These are phyloP conservation scores for Carassius auratus DNA, from an alignment of 2,113 vertebrate genomes.

Conservation along the genomic window DNA sequence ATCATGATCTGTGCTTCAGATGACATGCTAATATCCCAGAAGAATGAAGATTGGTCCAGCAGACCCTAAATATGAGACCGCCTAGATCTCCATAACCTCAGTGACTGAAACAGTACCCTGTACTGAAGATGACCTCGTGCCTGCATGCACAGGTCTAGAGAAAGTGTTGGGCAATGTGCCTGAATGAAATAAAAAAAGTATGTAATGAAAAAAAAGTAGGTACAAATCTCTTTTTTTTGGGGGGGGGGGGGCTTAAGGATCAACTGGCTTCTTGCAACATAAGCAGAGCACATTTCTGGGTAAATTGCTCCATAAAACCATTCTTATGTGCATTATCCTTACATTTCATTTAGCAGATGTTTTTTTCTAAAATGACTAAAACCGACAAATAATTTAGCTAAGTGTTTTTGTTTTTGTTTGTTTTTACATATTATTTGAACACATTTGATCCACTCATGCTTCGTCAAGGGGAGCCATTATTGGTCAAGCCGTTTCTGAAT, in stretches of 20 bases:
- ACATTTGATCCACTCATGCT: background rate
- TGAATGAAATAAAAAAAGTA: background rate
- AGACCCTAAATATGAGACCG: conserved; percentile 27
- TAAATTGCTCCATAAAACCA: background rate
- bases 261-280: too few relatives aligned
- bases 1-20: background rate
- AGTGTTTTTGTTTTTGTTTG: background rate
- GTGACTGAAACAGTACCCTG: background rate
- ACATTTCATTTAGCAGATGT: background rate
- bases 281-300: background rate
- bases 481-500: conserved; percentile 3
- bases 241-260: too few relatives aligned
- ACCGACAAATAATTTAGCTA: background rate
- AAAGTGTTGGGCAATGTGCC: background rate
- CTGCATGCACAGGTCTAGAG: background rate
- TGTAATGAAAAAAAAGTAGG: too few relatives aligned
- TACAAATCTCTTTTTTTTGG: too few relatives aligned
- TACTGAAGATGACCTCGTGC: background rate
- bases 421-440: background rate
- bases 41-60: conserved; percentile 16
- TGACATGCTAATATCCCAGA: background rate
- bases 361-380: background rate
- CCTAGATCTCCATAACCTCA: conserved; percentile 26
- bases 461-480: background rate
- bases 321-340: background rate